Conservation (phyloP, 2,113 vertebrate genomes). For the Hoplias malabaricus region DNA sequence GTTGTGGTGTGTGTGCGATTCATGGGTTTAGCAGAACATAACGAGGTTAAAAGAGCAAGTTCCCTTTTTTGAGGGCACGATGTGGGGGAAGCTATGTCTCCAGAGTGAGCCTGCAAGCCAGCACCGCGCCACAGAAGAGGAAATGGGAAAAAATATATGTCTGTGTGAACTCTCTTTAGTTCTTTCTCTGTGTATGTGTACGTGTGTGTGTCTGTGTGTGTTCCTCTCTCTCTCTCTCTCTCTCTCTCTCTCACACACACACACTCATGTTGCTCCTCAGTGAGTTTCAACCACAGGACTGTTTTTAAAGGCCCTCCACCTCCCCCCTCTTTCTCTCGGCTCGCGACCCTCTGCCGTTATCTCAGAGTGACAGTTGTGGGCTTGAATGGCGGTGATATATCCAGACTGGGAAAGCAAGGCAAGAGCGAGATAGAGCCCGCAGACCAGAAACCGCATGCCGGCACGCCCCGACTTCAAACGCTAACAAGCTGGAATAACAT, state of each 20-base stretch:
- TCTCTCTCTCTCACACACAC: conserved; percentile 46
- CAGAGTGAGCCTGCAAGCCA: conserved; percentile 31
- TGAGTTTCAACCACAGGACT: conserved; percentile 68
- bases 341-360: conserved; percentile 66
- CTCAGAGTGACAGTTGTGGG: conserved; percentile 78
- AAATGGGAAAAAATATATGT: conserved; percentile 30
- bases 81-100: conserved; percentile 47
- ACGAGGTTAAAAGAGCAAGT: conserved; percentile 54
- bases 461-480: conserved; percentile 73
- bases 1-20: conserved; percentile 45
- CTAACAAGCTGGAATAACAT: conserved; percentile 81
- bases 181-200: too few relatives aligned
- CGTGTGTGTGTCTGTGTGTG: too few relatives aligned
- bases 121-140: conserved; percentile 38
- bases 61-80: conserved; percentile 54
- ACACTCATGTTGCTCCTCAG: conserved; percentile 62
- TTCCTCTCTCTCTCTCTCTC: conserved; percentile 10
- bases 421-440: conserved; percentile 62
- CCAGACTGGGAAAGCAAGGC: conserved; percentile 75
- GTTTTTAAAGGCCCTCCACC: conserved; percentile 63
- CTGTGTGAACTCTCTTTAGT: conserved; percentile 5
- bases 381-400: conserved; percentile 77
- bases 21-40: conserved; percentile 31
- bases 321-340: conserved; percentile 14
- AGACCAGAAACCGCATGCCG: conserved; percentile 77